Evolutionary conservation across 1,140 invertebrate genomes (phyloP).

Genomic region (Hirudo medicinalis): DNA sequence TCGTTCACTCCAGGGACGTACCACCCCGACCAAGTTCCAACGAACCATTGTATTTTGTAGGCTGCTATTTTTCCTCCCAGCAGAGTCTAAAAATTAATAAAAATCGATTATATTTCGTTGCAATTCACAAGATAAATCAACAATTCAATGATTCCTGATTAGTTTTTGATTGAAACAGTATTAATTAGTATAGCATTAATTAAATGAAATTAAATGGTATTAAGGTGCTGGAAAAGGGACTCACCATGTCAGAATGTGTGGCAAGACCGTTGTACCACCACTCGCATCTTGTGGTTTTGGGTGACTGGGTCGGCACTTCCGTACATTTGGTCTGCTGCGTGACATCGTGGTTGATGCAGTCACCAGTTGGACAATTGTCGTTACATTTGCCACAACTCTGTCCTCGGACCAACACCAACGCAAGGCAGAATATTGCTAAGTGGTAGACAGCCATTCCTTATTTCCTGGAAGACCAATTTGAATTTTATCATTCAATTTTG

Average conservation of each 20-base stretch:
- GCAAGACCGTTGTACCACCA: neutral
- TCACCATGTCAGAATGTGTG: neutral
- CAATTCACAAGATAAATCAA: no score
- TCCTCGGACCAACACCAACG: neutral
- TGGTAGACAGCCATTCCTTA: no score
- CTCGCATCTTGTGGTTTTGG: neutral
- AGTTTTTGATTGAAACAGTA: no score
- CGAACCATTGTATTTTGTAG: conserved; percentile 22
- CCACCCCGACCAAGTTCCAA: conserved; percentile 21
- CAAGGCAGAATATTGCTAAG: neutral
- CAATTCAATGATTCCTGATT: no score
- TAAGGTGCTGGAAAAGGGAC: no score
- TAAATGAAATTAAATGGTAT: neutral
- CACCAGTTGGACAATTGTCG: neutral
- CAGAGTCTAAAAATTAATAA: no score
- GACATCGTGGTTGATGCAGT: neutral
- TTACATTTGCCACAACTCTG: neutral
- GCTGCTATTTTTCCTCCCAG: conserved; percentile 18
- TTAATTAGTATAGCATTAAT: neutral
- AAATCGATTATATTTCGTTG: no score
- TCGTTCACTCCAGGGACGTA: conserved; percentile 4
- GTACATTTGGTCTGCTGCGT: neutral
- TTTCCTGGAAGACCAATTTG: no score
- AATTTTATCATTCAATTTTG: no score
- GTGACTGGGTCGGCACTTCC: neutral